Base-by-base conservation (phyloP, 2,113 vertebrate genomes). In the Hipposideros armiger region DNA sequence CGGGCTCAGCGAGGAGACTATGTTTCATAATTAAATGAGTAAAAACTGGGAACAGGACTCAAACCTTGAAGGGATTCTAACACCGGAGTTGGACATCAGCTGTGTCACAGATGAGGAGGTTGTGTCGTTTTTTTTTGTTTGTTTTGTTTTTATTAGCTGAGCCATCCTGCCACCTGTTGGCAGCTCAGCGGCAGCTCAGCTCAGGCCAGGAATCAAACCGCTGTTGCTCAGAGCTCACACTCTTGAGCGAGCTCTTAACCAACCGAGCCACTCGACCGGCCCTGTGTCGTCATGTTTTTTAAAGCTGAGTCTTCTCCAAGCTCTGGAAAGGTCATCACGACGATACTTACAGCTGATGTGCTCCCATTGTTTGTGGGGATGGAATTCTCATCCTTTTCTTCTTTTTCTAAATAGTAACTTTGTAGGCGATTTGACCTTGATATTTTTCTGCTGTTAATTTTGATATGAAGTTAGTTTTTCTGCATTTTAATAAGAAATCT, bases 401-500 rank as follows among this genome's bases (percentile, higher is more conserved):
- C 73, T 20, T 74, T 60, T 50, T 40, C 94, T 54, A 22, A 52
- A 42, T 1, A n/a, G 42, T 67, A 40, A n/a, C 72, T 74, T 62
- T 69, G 78, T 78, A 13, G 80, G 66, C 11, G 62, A 64, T n/a
- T 54, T 45, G 50, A 69, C 40, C 80, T 78, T 87, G 67, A 14
- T 40, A 28, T 7, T 90, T 87, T 67, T 32, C 72, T 85, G 67
- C 85, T 82, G 45, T 74, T 54, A 24, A 77, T 77, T 62, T 90
- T 82, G 72, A 64, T 52, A 11, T 3, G 72, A 81, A 47, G 67
- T 42, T 92, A 42, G 52, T 80, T 78, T 85, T 50, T 89, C 95
- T 22, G 78, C 56, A 64, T 9, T 82, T 85, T 82, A 56, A 11
- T 28, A 17, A 50, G 24, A 66, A 72, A 54, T 28, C 54, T 83